These are phyloP conservation scores for Chunga burmeisteri DNA, from an alignment of 2,113 vertebrate genomes.

Conservation along the genomic window DNA sequence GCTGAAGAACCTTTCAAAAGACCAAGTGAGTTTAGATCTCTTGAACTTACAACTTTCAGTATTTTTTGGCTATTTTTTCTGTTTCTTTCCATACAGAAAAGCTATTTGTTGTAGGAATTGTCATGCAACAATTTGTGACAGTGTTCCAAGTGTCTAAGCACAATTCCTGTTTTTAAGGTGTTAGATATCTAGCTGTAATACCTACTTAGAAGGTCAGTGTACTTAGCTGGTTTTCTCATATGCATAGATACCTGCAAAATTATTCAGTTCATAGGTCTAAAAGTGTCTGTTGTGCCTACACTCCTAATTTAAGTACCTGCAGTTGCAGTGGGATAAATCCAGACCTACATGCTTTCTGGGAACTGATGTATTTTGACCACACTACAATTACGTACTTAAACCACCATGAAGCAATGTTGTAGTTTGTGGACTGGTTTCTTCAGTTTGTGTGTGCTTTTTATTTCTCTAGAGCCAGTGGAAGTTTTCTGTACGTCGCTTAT, in stretches of 20 bases:
- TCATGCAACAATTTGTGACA: background rate
- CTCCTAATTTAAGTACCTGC: background rate
- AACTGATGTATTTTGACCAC: background rate
- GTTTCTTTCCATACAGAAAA: background rate
- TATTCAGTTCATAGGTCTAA: background rate
- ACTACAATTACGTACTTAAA: background rate
- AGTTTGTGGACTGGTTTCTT: background rate
- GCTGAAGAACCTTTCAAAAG: slow-evolving; percentile 8
- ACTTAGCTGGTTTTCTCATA: background rate
- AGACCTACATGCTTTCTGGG: background rate
- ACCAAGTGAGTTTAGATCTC: slow-evolving; percentile 48
- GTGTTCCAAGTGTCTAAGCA: background rate
- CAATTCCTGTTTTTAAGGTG: background rate
- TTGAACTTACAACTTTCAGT: background rate
- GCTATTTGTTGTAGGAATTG: background rate
- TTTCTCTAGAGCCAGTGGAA: slow-evolving; percentile 76
- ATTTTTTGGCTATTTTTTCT: background rate
- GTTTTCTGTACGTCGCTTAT: slow-evolving; percentile 72
- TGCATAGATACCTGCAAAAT: background rate
- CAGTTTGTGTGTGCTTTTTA: background rate
- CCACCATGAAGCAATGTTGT: background rate
- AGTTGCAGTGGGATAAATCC: background rate
- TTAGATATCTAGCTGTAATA: background rate
- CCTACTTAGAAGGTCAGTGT: background rate
- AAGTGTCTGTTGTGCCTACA: background rate